Conservation (phyloP, 2,888 invertebrate species). For the Nemapogon koenigi region DNA sequence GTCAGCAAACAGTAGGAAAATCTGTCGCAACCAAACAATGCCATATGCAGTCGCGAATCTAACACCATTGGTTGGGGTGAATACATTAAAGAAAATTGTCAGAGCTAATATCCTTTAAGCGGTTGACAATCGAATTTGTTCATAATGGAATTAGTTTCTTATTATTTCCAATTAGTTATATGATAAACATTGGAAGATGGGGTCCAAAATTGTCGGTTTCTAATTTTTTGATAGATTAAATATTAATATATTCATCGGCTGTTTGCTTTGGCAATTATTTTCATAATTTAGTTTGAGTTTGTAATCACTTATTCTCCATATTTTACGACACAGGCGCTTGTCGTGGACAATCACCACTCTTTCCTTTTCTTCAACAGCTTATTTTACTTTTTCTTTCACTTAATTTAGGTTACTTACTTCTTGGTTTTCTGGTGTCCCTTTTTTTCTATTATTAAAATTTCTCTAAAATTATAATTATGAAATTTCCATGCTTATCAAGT, state of each 20-base stretch:
- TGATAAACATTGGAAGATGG: constrained; percentile 31
- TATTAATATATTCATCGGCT: background rate
- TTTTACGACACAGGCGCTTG: no score
- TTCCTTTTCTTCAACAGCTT: no score
- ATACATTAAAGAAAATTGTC: constrained; percentile 58
- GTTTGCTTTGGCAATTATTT: background rate
- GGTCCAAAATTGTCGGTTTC: constrained; percentile 2
- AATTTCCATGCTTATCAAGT: no score
- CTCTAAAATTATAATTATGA: no score
- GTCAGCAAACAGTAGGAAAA: constrained; percentile 22
- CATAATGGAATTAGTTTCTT: constrained; percentile 40
- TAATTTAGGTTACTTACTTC: no score
- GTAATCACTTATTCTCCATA: no score
- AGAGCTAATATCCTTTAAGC: constrained; percentile 45
- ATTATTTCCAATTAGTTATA: constrained; percentile 56
- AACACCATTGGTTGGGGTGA: constrained; percentile 31
- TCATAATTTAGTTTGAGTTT: no score
- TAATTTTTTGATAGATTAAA: background rate
- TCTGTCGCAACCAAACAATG: constrained; percentile 33
- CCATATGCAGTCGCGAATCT: constrained; percentile 26
- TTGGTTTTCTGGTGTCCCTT: no score
- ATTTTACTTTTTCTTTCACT: no score
- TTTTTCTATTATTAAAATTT: no score
- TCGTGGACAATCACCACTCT: no score
- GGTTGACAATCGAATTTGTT: constrained; percentile 44